Conservation (phyloP, 2,797 vertebrate genomes). For the Sebastolobus alascanus region DNA sequence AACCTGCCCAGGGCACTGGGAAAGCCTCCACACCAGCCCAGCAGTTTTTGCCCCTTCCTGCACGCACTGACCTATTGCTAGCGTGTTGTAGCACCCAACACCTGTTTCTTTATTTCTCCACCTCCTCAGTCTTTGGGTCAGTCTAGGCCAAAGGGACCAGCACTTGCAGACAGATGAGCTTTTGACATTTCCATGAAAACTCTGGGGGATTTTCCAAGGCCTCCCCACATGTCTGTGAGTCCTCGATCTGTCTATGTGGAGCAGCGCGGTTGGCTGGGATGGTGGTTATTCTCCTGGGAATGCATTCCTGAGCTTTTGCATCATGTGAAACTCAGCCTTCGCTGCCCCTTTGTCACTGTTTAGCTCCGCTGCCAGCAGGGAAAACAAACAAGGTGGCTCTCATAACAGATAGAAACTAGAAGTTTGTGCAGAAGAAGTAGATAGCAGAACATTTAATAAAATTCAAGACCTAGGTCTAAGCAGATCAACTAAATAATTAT, state of each 20-base stretch:
- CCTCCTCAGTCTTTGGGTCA: constrained; percentile 19
- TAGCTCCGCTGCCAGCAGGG: constrained; percentile 51
- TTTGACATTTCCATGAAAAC: constrained; percentile 24
- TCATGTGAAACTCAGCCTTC: constrained; percentile 81
- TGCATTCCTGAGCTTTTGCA: constrained; percentile 80
- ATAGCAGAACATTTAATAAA: not conserved
- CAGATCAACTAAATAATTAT: not conserved
- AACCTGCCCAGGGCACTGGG: not conserved
- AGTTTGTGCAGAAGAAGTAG: not conserved
- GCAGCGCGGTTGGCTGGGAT: constrained; percentile 40
- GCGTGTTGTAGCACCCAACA: constrained; percentile 18
- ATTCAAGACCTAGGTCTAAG: not conserved
- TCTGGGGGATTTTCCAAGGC: constrained; percentile 47
- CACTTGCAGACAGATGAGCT: constrained; percentile 34
- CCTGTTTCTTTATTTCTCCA: constrained; percentile 54
- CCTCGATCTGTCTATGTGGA: constrained; percentile 47
- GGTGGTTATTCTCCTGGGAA: constrained; percentile 66
- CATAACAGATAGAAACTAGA: constrained; percentile 10
- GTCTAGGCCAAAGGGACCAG: constrained; percentile 24
- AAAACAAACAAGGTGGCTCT: constrained; percentile 53
- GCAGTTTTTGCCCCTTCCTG: constrained; percentile 35
- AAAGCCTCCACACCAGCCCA: constrained; percentile 1
- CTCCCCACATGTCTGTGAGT: constrained; percentile 50
- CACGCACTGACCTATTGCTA: not conserved
- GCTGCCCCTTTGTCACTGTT: constrained; percentile 60